Percentiles rank a stretch among this genome's conserved stretches.
Evolutionary conservation across 1,140 invertebrate species (phyloP).

Genomic region (Macrocentrus cingulum): DNA sequence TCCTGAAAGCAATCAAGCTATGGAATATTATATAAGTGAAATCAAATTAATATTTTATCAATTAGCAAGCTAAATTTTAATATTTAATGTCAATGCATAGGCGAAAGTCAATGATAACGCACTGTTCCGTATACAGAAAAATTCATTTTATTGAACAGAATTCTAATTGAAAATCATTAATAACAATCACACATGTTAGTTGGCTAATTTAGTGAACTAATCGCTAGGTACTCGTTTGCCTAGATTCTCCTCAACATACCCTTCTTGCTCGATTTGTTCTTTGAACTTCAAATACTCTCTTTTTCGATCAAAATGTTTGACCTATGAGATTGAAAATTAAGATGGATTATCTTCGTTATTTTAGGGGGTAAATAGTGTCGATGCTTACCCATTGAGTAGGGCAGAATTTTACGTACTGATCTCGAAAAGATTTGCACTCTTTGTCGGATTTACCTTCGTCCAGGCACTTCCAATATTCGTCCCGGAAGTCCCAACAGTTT

Average conservation of each 20-base stretch:
- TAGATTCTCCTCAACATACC: conserved; percentile 70
- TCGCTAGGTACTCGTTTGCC: conserved; percentile 20
- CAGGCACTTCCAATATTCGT: conserved; percentile 88
- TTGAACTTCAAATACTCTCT: conserved; percentile 86
- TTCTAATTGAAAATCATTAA: conserved; percentile 17
- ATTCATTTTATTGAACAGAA: not conserved
- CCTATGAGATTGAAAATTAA: conserved; percentile 56
- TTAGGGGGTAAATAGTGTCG: too few relatives aligned
- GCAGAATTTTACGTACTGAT: conserved; percentile 80
- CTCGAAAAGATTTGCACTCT: conserved; percentile 72
- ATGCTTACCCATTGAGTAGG: conserved; percentile 79
- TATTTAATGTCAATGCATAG: too few relatives aligned
- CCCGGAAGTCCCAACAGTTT: conserved; percentile 81
- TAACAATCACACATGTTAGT: conserved; percentile 26
- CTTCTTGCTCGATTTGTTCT: conserved; percentile 81
- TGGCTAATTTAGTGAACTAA: conserved; percentile 6
- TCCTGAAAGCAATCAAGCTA: not conserved
- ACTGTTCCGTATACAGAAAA: too few relatives aligned
- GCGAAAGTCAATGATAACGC: too few relatives aligned
- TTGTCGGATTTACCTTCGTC: conserved; percentile 66
- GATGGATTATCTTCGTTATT: conserved; percentile 13
- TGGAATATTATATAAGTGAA: too few relatives aligned
- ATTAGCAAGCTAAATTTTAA: too few relatives aligned
- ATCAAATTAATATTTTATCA: too few relatives aligned
- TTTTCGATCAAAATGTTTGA: conserved; percentile 92